A percentile compares a stretch with the other conserved stretches of the same genome.
These are phyloP conservation scores for Falco columbarius DNA, from an alignment of 2,797 vertebrate species.

Conservation along the genomic window DNA sequence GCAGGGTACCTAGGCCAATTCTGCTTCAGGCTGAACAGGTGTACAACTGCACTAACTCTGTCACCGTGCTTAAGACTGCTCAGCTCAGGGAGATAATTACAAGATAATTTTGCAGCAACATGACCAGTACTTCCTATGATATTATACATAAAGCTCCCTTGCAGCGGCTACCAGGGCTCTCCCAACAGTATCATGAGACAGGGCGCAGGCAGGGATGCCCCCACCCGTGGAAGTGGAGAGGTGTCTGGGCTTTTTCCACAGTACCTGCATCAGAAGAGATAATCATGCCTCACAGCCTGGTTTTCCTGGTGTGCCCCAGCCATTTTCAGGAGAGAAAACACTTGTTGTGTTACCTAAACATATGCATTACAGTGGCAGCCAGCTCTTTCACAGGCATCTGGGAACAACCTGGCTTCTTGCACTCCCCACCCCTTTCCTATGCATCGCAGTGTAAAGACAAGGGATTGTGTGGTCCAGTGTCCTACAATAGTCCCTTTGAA, in stretches of 20 bases:
- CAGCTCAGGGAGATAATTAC: not conserved
- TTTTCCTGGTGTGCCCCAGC: not conserved
- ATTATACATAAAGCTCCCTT: not conserved
- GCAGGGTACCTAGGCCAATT: too few relatives aligned
- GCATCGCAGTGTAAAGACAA: not conserved
- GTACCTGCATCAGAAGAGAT: not conserved
- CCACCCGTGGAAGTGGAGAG: accelerated
- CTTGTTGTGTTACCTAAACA: constrained; percentile 21
- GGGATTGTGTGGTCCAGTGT: not conserved
- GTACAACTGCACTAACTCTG: accelerated
- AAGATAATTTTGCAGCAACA: not conserved
- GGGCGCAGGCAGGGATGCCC: not conserved
- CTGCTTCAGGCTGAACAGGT: accelerated
- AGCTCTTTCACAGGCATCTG: not conserved
- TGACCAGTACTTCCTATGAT: accelerated
- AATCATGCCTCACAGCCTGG: not conserved
- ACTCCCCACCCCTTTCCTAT: not conserved
- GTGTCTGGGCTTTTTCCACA: not conserved
- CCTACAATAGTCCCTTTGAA: constrained; percentile 45
- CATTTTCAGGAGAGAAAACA: constrained; percentile 13
- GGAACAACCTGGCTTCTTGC: constrained; percentile 18
- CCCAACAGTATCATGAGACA: not conserved
- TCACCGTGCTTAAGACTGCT: accelerated
- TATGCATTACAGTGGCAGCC: constrained; percentile 2
- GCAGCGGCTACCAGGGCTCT: not conserved